These are phyloP conservation scores for Xestia rhomboidea DNA, from an alignment of 2,888 invertebrate species.

Conservation along the genomic window DNA sequence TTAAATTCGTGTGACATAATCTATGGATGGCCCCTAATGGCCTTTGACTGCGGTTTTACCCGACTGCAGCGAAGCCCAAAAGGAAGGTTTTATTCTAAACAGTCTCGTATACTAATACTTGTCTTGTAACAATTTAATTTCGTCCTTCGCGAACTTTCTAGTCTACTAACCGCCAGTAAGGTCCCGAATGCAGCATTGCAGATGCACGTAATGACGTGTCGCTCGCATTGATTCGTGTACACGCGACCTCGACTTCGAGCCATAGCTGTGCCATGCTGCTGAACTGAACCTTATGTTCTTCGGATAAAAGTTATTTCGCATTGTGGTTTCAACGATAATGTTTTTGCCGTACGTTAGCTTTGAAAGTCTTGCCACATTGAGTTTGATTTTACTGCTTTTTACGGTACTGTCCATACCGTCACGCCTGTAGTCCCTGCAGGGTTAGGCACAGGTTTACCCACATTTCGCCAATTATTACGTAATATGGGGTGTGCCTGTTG, in stretches of 20 bases:
- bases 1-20: too few species aligned
- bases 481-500: neutral
- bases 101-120: neutral
- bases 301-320: constrained; percentile 12
- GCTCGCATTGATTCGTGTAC: constrained; percentile 51
- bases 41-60: neutral
- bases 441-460: neutral
- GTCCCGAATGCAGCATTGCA: constrained; percentile 62
- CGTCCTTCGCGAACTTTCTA: constrained; percentile 4
- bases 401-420: neutral
- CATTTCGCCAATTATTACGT: neutral
- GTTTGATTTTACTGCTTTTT: neutral
- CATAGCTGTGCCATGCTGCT: neutral
- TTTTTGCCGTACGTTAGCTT: neutral
- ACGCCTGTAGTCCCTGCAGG: neutral
- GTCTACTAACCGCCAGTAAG: constrained; percentile 11
- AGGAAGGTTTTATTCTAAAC: neutral
- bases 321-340: neutral
- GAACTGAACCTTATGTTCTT: constrained; percentile 15
- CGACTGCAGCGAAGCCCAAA: neutral
- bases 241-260: constrained; percentile 20
- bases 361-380: neutral
- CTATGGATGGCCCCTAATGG: too few species aligned
- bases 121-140: neutral
- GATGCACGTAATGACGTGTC: constrained; percentile 55